These are phyloP conservation scores for Gallinago jamesoni DNA, from an alignment of 2,113 vertebrate genomes.

Conservation along the genomic window DNA sequence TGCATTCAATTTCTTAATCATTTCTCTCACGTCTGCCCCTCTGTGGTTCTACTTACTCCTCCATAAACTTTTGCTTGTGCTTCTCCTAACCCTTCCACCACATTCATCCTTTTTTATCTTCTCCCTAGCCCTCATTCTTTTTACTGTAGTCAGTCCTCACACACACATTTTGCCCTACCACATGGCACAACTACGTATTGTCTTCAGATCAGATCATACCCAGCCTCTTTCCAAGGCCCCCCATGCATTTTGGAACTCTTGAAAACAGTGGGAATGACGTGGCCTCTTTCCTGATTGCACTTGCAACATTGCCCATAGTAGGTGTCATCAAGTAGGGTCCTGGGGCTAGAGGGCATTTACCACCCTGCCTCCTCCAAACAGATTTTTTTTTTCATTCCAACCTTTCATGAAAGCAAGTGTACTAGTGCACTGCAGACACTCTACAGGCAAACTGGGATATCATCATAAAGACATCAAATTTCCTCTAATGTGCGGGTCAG, in stretches of 20 bases:
- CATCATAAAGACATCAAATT: not conserved
- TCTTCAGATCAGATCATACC: not conserved
- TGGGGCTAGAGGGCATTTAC: not conserved
- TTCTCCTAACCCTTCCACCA: not conserved
- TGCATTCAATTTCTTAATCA: not conserved
- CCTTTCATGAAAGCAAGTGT: not conserved
- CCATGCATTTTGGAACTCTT: not conserved
- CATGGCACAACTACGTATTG: not conserved
- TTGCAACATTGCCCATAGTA: not conserved
- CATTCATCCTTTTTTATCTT: not conserved
- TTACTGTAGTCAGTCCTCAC: not conserved
- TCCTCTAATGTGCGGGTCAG: not conserved
- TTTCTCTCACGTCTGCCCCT: not conserved
- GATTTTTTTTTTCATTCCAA: not conserved
- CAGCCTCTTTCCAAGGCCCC: not conserved
- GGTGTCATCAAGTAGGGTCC: rapidly evolving
- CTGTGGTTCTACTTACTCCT: not conserved
- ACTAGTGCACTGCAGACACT: not conserved
- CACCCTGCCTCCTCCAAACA: not conserved
- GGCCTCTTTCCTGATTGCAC: not conserved
- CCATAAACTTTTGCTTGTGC: not conserved
- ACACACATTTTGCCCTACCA: not conserved
- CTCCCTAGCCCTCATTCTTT: not conserved
- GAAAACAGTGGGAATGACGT: not conserved
- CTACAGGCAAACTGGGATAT: not conserved